Evolutionary conservation across 2,888 invertebrate species (phyloP).

Genomic region (Harmothoe impar): DNA sequence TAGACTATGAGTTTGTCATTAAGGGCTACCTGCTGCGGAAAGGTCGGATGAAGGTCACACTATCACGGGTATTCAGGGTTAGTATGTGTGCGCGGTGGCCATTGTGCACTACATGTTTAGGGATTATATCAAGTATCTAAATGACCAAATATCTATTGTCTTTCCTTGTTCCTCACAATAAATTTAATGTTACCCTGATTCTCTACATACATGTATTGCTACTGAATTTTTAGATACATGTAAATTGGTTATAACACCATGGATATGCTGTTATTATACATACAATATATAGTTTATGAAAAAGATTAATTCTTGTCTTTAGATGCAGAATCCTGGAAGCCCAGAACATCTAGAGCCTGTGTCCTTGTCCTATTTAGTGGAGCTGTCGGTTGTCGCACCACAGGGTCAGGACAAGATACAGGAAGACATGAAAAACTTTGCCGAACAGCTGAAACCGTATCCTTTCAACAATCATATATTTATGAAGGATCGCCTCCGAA

Average conservation of each 20-base stretch:
- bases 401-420: slow-evolving; percentile 92
- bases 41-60: slow-evolving; percentile 97
- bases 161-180: too few relatives aligned
- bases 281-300: too few relatives aligned
- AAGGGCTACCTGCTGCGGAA: slow-evolving; percentile 97
- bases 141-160: too few relatives aligned
- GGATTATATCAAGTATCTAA: too few relatives aligned
- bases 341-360: slow-evolving; percentile 90
- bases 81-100: background rate
- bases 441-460: slow-evolving; percentile 94
- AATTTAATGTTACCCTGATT: too few relatives aligned
- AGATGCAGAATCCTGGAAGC: slow-evolving; percentile 86
- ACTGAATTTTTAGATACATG: too few relatives aligned
- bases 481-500: background rate
- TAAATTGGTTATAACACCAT: too few relatives aligned
- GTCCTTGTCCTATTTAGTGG: slow-evolving; percentile 95
- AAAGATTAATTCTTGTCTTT: slow-evolving; percentile 41
- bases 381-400: slow-evolving; percentile 91
- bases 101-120: too few relatives aligned
- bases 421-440: slow-evolving; percentile 97
- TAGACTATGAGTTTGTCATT: slow-evolving; percentile 96
- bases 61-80: slow-evolving; percentile 94
- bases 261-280: too few relatives aligned
- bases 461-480: slow-evolving; percentile 76
- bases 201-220: too few relatives aligned